Conservation (phyloP, 64 coral and sea anemone genomes). For the Actinia tenebrosa region DNA sequence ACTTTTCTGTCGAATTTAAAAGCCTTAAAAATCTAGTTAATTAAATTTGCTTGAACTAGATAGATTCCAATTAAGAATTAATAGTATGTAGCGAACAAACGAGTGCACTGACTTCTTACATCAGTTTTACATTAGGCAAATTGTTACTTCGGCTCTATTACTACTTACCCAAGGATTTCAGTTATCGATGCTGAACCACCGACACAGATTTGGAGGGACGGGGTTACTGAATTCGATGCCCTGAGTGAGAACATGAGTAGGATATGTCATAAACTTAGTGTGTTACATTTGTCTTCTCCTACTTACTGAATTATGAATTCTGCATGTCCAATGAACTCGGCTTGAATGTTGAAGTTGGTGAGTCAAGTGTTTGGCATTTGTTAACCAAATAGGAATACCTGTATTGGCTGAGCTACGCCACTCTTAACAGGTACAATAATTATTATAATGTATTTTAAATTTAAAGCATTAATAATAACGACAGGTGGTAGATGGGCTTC, state of each 20-base stretch:
- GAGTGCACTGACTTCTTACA: neutral
- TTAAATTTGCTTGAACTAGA: neutral
- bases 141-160: neutral
- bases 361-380: neutral
- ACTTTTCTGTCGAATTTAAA: neutral
- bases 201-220: neutral
- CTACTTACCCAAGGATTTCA: neutral
- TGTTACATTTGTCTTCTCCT: neutral
- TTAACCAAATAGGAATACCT: neutral
- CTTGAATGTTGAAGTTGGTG: neutral
- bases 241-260: neutral
- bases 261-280: neutral
- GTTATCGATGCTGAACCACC: neutral
- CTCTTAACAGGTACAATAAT: neutral
- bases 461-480: neutral
- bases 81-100: neutral
- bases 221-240: neutral
- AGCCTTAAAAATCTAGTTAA: neutral
- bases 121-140: neutral
- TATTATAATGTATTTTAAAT: neutral
- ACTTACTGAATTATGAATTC: neutral
- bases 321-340: neutral
- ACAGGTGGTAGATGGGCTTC: neutral
- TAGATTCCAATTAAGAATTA: constrained; percentile 2
- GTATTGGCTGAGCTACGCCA: neutral